A percentile compares a stretch with the other conserved stretches of the same genome.
Conservation (phyloP, 2,113 vertebrate genomes). For the Symphodus melops region DNA sequence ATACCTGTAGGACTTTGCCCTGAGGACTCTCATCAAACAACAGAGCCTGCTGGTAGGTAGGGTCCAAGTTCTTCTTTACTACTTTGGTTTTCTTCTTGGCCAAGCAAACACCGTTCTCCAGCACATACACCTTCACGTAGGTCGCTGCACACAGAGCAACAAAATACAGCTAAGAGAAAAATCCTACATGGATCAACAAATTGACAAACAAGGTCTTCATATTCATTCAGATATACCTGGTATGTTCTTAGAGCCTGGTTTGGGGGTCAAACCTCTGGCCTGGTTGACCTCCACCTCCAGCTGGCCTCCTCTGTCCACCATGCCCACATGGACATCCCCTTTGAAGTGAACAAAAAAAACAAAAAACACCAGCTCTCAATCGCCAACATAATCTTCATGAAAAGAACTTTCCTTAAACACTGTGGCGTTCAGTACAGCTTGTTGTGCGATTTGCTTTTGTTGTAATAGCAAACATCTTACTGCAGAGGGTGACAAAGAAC, state of each 20-base stretch:
- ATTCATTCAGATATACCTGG: conserved; percentile 85
- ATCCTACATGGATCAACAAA: background rate
- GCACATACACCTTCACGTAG: conserved; percentile 95
- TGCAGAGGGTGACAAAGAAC: conserved; percentile 72
- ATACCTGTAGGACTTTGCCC: conserved; percentile 96
- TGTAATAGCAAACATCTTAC: conserved; percentile 49
- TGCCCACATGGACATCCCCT: conserved; percentile 93
- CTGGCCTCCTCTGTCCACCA: conserved; percentile 94
- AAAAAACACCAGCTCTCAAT: background rate
- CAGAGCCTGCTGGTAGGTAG: conserved; percentile 94
- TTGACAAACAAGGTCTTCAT: background rate
- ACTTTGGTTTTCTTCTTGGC: conserved; percentile 98
- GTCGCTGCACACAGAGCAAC: conserved; percentile 82
- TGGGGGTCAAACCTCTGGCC: conserved; percentile 92
- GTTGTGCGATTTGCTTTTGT: background rate
- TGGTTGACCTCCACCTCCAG: conserved; percentile 97
- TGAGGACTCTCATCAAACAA: conserved; percentile 97
- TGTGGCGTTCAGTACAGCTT: background rate
- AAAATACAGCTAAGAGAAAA: background rate
- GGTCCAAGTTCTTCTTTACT: conserved; percentile 93
- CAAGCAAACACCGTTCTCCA: conserved; percentile 94
- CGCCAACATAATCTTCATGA: background rate
- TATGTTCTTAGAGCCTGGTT: conserved; percentile 93
- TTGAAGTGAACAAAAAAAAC: no score
- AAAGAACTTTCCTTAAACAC: background rate